Conservation (phyloP, 2,888 invertebrate genomes). For the Orthonevra nobilis region DNA sequence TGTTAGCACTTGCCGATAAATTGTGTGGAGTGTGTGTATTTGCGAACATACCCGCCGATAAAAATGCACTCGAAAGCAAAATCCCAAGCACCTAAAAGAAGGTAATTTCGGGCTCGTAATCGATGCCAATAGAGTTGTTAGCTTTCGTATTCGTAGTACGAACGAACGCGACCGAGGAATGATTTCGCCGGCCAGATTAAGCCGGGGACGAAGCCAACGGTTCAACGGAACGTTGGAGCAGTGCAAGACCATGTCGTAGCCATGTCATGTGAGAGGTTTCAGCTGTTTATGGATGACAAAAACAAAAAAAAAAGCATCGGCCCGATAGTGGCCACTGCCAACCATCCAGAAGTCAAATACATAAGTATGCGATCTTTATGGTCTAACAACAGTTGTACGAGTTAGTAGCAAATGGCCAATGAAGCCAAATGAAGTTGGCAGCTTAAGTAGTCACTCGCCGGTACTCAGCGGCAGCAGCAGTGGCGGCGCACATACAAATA, state of each 20-base stretch:
- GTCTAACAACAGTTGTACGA: conserved; percentile 62
- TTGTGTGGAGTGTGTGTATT: neutral
- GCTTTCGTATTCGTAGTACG: conserved; percentile 52
- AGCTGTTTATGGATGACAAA: conserved; percentile 64
- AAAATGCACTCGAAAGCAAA: conserved; percentile 3
- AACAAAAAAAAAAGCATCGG: conserved; percentile 19
- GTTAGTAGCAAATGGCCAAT: conserved; percentile 52
- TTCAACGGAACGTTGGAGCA: conserved; percentile 12
- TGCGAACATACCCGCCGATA: neutral
- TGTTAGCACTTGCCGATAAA: conserved; percentile 18
- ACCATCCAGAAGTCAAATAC: conserved; percentile 21
- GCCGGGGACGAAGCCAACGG: conserved; percentile 39
- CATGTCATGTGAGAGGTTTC: conserved; percentile 65
- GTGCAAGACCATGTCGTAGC: conserved; percentile 63
- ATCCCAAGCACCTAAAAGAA: conserved; percentile 5
- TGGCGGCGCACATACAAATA: conserved; percentile 6
- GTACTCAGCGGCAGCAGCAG: conserved; percentile 30
- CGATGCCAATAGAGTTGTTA: conserved; percentile 70
- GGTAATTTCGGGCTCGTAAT: conserved; percentile 58
- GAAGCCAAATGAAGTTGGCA: conserved; percentile 65
- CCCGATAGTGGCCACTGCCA: conserved; percentile 17
- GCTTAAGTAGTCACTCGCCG: conserved; percentile 58
- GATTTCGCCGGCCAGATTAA: conserved; percentile 52
- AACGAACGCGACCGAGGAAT: conserved; percentile 38
- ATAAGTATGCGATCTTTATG: conserved; percentile 65